Base-by-base conservation (phyloP, 2,113 vertebrate genomes). In the Aphyosemion australe region DNA sequence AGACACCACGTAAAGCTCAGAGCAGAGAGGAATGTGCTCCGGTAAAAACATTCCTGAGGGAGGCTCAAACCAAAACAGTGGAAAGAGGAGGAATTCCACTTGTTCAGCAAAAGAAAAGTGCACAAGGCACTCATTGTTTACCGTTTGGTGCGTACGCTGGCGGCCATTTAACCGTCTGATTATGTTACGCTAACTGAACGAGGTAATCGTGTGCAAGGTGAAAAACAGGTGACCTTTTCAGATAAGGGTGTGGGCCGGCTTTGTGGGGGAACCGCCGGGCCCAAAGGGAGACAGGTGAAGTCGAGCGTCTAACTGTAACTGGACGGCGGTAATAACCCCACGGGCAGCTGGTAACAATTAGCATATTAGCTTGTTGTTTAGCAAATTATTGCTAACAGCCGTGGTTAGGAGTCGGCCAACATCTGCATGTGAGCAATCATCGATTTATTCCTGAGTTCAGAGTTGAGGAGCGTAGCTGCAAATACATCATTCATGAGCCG, bases 331-430 rank as follows among this genome's bases (percentile, higher is more conserved):
- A 70, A 87, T 73, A 85, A 84, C 86, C 80, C 87, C 84, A 84
- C 32, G 62, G 68, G 66, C 78, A 83, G 87, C 71, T 92, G 91
- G 68, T 55, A 89, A 76, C 82, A 92, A 92, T 92, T 91, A 93
- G 79, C 85, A 72, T 86, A 93, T 93, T 92, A 93, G 83, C 78
- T 78, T 62, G 83, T 84, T 91, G 89, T 88, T 92, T 89, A 91
- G 92, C 90, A 88, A 90, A 93, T 91, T 91, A 91, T 88, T 89
- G 82, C 85, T 85, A 87, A 87, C 82, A 78, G 90, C 85, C 67
- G 47, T 71, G 79, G 68, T 83, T 89, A 61, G 34, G 74, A 72
- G 61, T 56, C 80, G 83, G 83, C 85, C 76, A 80, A 91, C 88
- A 90, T 92, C 88, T 93, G 90, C 83, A 89, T 82, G 79, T 47